phyloP scores from a whole-genome alignment of 1,140 invertebrate genomes.

The Bombus pascuorum region DNA sequence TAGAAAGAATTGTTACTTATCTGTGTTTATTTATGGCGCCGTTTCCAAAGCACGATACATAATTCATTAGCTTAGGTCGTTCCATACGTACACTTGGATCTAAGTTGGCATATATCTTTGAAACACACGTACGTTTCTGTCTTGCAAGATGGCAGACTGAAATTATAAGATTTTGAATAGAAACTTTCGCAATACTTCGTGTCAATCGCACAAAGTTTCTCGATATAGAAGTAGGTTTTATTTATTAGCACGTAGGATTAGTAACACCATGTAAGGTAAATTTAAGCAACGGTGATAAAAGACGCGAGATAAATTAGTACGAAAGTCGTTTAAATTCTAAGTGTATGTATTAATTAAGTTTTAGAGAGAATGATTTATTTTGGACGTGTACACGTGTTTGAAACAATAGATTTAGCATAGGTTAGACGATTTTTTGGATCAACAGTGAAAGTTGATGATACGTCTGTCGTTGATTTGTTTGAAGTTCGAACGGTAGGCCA shows the following conservation, averaged over 20 bases:
- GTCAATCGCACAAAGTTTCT: background rate
- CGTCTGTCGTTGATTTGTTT: background rate
- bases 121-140: background rate
- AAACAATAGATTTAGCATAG: background rate
- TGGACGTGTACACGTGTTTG: background rate
- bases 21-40: background rate
- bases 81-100: background rate
- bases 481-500: background rate
- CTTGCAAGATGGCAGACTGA: background rate
- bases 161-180: background rate
- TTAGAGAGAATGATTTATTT: background rate
- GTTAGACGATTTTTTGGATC: background rate
- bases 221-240: background rate
- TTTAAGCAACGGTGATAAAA: background rate
- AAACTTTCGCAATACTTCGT: background rate
- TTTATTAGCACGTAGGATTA: background rate
- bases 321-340: background rate
- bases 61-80: background rate
- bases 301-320: background rate
- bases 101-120: background rate
- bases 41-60: background rate
- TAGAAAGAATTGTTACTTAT: background rate
- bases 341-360: background rate
- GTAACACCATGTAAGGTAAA: no score
- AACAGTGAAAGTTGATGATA: background rate